A percentile compares a stretch with the other conserved stretches of the same genome.
Conservation (phyloP, 2,888 invertebrate genomes). For the Standfussiana lucernea region DNA sequence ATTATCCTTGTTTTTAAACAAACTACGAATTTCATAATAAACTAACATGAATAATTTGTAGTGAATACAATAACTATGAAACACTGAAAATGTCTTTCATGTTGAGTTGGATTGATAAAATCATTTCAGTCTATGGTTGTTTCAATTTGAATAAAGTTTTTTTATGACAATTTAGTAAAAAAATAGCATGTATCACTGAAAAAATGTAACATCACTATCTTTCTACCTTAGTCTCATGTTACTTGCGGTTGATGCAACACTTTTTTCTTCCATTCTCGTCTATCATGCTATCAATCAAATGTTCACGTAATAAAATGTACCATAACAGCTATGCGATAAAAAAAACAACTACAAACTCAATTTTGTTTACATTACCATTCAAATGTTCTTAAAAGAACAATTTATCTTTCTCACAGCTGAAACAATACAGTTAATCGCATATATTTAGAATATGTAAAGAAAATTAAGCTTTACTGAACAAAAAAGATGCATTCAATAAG, state of each 20-base stretch:
- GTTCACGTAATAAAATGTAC: neutral
- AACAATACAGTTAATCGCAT: neutral
- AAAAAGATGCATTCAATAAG: neutral
- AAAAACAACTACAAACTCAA: neutral
- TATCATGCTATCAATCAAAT: neutral
- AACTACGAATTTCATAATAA: neutral
- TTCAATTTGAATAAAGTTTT: too few species aligned
- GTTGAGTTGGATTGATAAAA: neutral
- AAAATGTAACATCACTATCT: neutral
- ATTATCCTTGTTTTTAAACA: slow-evolving; percentile 28
- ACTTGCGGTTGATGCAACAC: neutral
- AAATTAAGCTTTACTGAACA: neutral
- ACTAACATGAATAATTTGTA: neutral
- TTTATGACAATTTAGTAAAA: too few species aligned
- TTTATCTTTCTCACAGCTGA: neutral
- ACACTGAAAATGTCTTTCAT: neutral
- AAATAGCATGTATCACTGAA: neutral
- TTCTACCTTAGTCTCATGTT: neutral
- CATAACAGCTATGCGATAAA: neutral
- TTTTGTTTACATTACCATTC: too few species aligned
- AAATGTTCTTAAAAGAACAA: neutral
- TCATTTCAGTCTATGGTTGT: neutral
- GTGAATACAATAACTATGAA: too few species aligned
- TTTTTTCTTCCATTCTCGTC: neutral
- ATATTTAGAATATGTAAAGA: neutral